Percentiles rank a stretch among this genome's conserved stretches.
Conservation (phyloP, 2,888 invertebrate species). For the Encarsia formosa region DNA sequence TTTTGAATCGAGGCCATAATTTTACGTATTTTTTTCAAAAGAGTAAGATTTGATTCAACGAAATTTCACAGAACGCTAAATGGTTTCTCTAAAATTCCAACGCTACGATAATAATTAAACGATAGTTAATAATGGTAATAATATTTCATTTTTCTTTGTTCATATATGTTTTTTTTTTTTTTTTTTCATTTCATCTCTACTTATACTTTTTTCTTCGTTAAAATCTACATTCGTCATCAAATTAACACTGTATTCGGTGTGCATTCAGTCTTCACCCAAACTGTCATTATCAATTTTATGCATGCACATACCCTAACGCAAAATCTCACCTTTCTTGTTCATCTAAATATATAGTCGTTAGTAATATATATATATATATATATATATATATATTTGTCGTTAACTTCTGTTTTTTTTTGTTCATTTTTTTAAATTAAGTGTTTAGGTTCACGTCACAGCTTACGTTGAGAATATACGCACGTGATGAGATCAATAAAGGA, state of each 20-base stretch:
- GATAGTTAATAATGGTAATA: slow-evolving; percentile 13
- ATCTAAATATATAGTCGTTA: too few relatives aligned
- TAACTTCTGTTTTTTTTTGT: background rate
- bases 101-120: slow-evolving; percentile 14
- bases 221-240: slow-evolving; percentile 21
- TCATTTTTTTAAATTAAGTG: slow-evolving; percentile 10
- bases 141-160: slow-evolving; percentile 17
- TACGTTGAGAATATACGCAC: slow-evolving; percentile 10
- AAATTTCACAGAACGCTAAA: slow-evolving; percentile 5
- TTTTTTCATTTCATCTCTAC: background rate
- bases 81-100: slow-evolving; percentile 8
- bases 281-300: slow-evolving; percentile 7
- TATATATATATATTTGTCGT: background rate
- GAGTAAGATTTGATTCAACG: slow-evolving; percentile 18
- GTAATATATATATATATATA: too few relatives aligned
- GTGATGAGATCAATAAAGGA: slow-evolving; percentile 27
- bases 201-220: slow-evolving; percentile 14
- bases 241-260: slow-evolving; percentile 23
- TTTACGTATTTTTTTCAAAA: slow-evolving; percentile 22
- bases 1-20: slow-evolving; percentile 22
- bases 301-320: background rate
- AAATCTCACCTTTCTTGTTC: too few relatives aligned
- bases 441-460: slow-evolving; percentile 22
- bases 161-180: slow-evolving; percentile 5
- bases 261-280: slow-evolving; percentile 26